A percentile compares a stretch with the other conserved stretches of the same genome.
phyloP scores from a whole-genome alignment of 2,888 invertebrate species.

The Smittia sp. region DNA sequence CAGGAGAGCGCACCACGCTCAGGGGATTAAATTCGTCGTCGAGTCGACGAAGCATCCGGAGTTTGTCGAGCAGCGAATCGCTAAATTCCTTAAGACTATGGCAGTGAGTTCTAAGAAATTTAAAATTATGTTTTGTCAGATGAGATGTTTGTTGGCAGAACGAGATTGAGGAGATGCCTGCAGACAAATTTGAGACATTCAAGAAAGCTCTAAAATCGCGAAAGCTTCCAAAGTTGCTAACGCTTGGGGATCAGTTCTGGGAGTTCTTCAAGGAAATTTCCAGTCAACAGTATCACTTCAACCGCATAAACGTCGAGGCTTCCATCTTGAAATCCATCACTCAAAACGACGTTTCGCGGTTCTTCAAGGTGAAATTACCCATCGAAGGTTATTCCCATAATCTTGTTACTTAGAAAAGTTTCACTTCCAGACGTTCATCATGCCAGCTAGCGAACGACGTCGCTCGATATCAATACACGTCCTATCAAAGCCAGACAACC shows the following conservation, averaged over 20 bases:
- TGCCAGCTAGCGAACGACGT: neutral
- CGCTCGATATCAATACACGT: slow-evolving; percentile 26
- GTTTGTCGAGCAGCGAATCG: slow-evolving; percentile 75
- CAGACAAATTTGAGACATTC: slow-evolving; percentile 73
- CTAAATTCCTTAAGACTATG: slow-evolving; percentile 71
- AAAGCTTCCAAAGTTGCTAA: slow-evolving; percentile 82
- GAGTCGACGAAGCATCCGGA: slow-evolving; percentile 72
- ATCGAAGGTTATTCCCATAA: neutral
- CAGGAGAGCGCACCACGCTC: slow-evolving; percentile 71
- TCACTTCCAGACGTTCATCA: neutral
- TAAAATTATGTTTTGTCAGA: slow-evolving; percentile 24
- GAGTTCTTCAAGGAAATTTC: slow-evolving; percentile 79
- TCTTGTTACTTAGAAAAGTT: neutral
- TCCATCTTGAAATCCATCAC: slow-evolving; percentile 68
- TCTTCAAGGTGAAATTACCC: slow-evolving; percentile 63
- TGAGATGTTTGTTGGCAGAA: slow-evolving; percentile 49
- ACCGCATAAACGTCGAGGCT: slow-evolving; percentile 74
- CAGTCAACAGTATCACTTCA: slow-evolving; percentile 79
- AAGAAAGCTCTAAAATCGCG: slow-evolving; percentile 71
- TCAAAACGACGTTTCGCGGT: slow-evolving; percentile 69
- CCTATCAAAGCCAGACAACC: neutral
- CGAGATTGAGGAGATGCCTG: slow-evolving; percentile 63
- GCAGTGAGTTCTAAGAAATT: slow-evolving; percentile 56
- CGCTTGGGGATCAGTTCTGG: slow-evolving; percentile 63
- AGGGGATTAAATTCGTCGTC: slow-evolving; percentile 70